Evolutionary conservation across 1,140 invertebrate species (phyloP).

Genomic region (Brachionus angularis): DNA sequence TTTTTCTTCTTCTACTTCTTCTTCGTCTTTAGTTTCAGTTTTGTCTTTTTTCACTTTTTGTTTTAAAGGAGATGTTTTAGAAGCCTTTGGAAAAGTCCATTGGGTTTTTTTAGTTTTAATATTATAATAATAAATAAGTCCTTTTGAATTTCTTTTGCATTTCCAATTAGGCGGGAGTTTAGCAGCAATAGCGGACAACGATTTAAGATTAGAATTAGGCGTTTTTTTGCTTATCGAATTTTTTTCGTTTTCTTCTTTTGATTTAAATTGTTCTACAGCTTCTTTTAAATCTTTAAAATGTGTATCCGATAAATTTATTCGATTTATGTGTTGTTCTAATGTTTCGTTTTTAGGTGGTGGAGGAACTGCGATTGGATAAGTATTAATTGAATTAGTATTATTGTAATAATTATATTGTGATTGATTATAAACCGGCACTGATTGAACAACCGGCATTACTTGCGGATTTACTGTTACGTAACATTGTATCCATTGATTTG

Average conservation of each 20-base stretch:
- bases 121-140: conserved; percentile 85
- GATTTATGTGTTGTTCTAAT: not conserved
- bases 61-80: conserved; percentile 48
- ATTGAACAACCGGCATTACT: not conserved
- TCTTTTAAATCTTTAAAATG: conserved; percentile 34
- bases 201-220: not conserved
- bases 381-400: no score
- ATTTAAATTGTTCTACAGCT: conserved; percentile 14
- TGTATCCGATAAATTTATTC: conserved; percentile 19
- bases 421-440: no score
- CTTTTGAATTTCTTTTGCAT: conserved; percentile 56
- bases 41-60: conserved; percentile 12
- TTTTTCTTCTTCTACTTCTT: conserved; percentile 56
- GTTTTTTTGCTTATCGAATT: conserved; percentile 8
- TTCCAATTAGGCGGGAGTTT: conserved; percentile 27
- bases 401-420: no score
- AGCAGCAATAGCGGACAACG: not conserved
- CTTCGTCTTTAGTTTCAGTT: not conserved
- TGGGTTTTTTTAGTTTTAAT: conserved; percentile 74
- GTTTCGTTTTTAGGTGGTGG: not conserved
- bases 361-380: no score
- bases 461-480: not conserved
- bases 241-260: not conserved
- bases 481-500: conserved; percentile 31
- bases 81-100: conserved; percentile 73